Evolutionary conservation across 2,113 vertebrate species (phyloP).

Genomic region (Corvus cornix): DNA sequence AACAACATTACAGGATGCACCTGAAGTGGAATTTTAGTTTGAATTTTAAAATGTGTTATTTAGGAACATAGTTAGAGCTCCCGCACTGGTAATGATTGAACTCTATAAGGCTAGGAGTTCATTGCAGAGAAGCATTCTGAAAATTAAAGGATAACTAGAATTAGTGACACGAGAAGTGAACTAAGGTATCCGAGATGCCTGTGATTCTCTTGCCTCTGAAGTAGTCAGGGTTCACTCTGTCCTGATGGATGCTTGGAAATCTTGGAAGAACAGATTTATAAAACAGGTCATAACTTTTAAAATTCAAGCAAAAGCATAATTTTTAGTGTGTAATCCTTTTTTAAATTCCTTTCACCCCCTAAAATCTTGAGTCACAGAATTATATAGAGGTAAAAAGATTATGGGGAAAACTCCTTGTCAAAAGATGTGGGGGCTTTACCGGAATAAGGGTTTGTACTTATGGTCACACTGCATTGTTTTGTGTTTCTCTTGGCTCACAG

Average conservation of each 20-base stretch:
- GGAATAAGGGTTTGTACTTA: not conserved
- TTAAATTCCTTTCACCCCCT: not conserved
- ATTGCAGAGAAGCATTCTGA: not conserved
- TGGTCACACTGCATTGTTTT: not conserved
- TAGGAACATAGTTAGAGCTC: not conserved
- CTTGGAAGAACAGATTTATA: not conserved
- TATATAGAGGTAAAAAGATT: not conserved
- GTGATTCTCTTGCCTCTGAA: not conserved
- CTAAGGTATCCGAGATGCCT: not conserved
- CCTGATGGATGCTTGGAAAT: not conserved
- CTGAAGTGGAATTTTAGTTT: not conserved
- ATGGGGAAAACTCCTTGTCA: not conserved
- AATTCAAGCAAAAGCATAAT: not conserved
- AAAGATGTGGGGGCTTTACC: not conserved
- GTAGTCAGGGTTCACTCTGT: not conserved
- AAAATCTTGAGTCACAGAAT: not conserved
- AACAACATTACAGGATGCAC: not conserved
- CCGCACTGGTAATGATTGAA: not conserved
- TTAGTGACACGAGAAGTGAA: not conserved
- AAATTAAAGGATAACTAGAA: not conserved
- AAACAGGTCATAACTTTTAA: not conserved
- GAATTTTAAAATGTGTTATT: not conserved
- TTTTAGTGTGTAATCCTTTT: not conserved
- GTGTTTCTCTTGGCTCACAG: not conserved
- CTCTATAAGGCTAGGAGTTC: not conserved